Evolutionary conservation across 2,113 vertebrate genomes (phyloP).

Genomic region (Numida meleagris): DNA sequence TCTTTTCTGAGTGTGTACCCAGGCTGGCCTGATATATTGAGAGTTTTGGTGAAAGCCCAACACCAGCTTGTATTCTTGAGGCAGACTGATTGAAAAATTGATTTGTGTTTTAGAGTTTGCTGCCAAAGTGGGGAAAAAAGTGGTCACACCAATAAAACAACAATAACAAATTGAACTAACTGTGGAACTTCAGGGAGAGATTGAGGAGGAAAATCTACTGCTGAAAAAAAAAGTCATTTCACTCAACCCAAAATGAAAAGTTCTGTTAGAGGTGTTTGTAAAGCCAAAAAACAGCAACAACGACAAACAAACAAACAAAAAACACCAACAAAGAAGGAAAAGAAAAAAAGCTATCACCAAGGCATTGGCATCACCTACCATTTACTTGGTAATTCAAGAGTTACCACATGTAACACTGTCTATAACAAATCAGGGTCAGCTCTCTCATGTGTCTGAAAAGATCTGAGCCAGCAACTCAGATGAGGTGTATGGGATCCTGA

Average conservation of each 20-base stretch:
- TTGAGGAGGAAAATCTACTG: accelerated
- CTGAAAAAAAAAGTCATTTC: neutral
- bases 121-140: neutral
- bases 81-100: neutral
- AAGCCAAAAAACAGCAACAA: neutral
- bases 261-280: neutral
- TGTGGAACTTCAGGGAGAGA: neutral
- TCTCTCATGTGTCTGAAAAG: neutral
- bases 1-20: neutral
- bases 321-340: neutral
- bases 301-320: neutral
- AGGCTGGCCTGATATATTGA: neutral
- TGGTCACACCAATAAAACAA: neutral
- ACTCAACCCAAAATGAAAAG: neutral
- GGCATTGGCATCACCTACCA: neutral
- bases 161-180: neutral
- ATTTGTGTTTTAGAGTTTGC: accelerated
- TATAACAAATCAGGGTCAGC: neutral
- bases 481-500: neutral
- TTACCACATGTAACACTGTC: neutral
- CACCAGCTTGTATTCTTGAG: neutral
- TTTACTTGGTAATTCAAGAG: neutral
- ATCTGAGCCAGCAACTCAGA: neutral
- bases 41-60: neutral
- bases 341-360: neutral